These are phyloP conservation scores for Plagodis pulveraria DNA, from an alignment of 2,888 invertebrate species.

Conservation along the genomic window DNA sequence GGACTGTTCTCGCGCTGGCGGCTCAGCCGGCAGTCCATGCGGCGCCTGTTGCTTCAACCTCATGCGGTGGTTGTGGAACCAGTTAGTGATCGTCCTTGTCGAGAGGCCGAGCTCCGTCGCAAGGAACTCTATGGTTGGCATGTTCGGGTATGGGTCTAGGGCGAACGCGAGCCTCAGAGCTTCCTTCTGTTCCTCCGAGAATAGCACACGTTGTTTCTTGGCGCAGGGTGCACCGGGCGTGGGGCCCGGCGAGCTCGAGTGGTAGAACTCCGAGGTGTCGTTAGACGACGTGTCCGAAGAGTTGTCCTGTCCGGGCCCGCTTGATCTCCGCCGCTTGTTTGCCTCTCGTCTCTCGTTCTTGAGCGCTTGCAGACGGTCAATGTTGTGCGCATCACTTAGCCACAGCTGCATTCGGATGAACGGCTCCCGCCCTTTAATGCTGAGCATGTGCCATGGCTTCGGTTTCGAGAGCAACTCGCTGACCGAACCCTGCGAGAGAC, in stretches of 20 bases:
- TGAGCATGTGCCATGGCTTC: slow-evolving; percentile 99
- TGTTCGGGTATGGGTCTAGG: slow-evolving; percentile 98
- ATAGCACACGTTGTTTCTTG: slow-evolving; percentile 97
- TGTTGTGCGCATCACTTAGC: slow-evolving; percentile 97
- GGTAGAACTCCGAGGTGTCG: slow-evolving; percentile 95
- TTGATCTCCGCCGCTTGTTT: slow-evolving; percentile 94
- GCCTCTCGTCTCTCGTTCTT: slow-evolving; percentile 96
- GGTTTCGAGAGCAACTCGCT: slow-evolving; percentile 98
- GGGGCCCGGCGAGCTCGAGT: slow-evolving; percentile 93
- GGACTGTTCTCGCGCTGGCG: slow-evolving; percentile 90
- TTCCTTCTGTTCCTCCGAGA: slow-evolving; percentile 99
- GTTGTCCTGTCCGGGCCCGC: slow-evolving; percentile 93
- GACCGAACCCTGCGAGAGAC: slow-evolving; percentile 98
- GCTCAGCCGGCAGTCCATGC: slow-evolving; percentile 90
- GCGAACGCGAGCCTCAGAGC: slow-evolving; percentile 97
- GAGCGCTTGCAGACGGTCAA: slow-evolving; percentile 95
- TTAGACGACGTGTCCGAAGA: slow-evolving; percentile 95
- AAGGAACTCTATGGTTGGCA: slow-evolving; percentile 97
- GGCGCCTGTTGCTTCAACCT: slow-evolving; percentile 96
- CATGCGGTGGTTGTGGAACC: slow-evolving; percentile 99
- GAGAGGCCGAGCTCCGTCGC: slow-evolving; percentile 96
- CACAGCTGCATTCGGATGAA: slow-evolving; percentile 98
- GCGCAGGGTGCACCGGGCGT: slow-evolving; percentile 91
- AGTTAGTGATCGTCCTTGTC: slow-evolving; percentile 98
- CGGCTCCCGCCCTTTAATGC: slow-evolving; percentile 98